These are phyloP conservation scores for Heliconius charithonia DNA, from an alignment of 2,888 invertebrate genomes.

Conservation along the genomic window DNA sequence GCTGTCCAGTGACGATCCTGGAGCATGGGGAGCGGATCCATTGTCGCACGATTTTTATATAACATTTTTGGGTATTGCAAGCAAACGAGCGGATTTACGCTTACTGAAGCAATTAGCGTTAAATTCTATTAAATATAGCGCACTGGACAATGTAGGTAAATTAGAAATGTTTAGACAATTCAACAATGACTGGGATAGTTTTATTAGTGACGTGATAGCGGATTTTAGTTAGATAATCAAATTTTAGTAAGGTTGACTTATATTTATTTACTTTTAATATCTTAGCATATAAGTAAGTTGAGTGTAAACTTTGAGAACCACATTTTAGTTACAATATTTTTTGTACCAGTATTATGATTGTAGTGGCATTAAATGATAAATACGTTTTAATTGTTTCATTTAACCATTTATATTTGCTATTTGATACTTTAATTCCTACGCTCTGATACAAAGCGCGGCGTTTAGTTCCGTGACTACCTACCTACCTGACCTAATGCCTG, in stretches of 20 bases:
- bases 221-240: slow-evolving; percentile 27
- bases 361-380: not conserved
- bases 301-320: not conserved
- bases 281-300: not conserved
- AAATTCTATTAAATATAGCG: slow-evolving; percentile 89
- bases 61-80: slow-evolving; percentile 89
- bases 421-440: too few relatives aligned
- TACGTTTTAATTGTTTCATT: not conserved
- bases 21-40: slow-evolving; percentile 89
- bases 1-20: slow-evolving; percentile 91
- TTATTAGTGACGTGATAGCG: slow-evolving; percentile 56
- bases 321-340: not conserved
- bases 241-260: slow-evolving; percentile 39
- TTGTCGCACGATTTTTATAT: slow-evolving; percentile 91
- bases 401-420: not conserved
- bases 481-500: too few relatives aligned
- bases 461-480: too few relatives aligned
- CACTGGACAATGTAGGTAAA: slow-evolving; percentile 64
- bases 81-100: slow-evolving; percentile 86
- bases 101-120: slow-evolving; percentile 89
- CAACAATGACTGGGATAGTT: slow-evolving; percentile 62
- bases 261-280: slow-evolving; percentile 12
- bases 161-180: slow-evolving; percentile 57
- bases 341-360: slow-evolving; percentile 13
- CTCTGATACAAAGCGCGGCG: too few relatives aligned